Base-by-base conservation (phyloP, 2,888 invertebrate species). In the Ichneumoninae sp. region DNA sequence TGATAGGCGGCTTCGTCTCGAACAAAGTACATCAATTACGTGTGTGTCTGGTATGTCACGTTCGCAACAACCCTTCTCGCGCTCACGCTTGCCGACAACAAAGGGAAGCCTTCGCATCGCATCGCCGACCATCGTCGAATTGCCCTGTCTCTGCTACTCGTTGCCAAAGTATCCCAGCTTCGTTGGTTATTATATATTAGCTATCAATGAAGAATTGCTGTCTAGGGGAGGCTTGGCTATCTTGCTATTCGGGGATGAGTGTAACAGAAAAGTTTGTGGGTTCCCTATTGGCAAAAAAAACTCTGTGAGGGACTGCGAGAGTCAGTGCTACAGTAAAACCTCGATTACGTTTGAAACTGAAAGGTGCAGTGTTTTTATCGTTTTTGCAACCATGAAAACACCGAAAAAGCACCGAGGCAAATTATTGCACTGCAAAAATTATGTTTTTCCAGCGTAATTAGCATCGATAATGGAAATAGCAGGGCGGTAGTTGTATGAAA, bases 1-100 rank as follows among this genome's bases (percentile, higher is more conserved):
- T 62, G 30, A 33, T 83, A 80, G 68, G 72, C 77, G 70, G 78
- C 82, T 78, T 68, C 77, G 66, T 76, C 82, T 72, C 74, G 66
- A 86, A 84, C 84, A 84, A 86, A 84, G 86, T 84, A 86, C 86
- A 84, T 86, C 86, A 84, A 87, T 86, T 87, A 85, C 83, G 54
- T 36, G 82, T 80, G 76, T 84, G 83, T 77, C 82, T 80, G 78
- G 68, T 75, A 77, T 81, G 78, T 78, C 80, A 68, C 52, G 65
- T 68, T 74, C 52, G 78, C 60, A 71, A 72, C 72, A 72, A 69
- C 47, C 71, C 66, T 26, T 47, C 44, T 13, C 26, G 22, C 62
- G 36, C 54, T 57, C 33, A 7, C 10, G 44, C 65, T 80, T 62
- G 44, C 69, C 60, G 69, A 69, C 78, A 47, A 68, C 78, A 78